A percentile compares a stretch with the other conserved stretches of the same genome.
phyloP scores from a whole-genome alignment of 1,140 invertebrate species.

The Bombyx mandarina region DNA sequence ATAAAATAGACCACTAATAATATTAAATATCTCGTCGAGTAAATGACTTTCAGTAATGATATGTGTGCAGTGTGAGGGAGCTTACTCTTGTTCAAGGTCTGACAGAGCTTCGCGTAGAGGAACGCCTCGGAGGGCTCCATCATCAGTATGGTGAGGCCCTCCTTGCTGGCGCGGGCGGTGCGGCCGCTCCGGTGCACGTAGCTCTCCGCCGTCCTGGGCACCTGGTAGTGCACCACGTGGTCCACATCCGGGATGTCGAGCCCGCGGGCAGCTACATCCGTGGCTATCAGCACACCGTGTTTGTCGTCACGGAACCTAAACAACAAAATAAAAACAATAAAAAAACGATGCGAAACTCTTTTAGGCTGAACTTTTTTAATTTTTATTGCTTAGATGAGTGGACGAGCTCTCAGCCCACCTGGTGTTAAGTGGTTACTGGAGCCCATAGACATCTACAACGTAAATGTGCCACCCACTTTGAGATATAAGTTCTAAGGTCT shows the following conservation, averaged over 20 bases:
- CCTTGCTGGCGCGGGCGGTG: slow-evolving; percentile 90
- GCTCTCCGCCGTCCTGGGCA: slow-evolving; percentile 94
- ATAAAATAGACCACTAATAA: too few species aligned
- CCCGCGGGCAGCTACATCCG: slow-evolving; percentile 97
- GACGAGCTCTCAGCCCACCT: too few species aligned
- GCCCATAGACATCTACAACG: too few species aligned
- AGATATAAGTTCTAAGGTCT: too few species aligned
- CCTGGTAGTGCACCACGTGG: slow-evolving; percentile 98
- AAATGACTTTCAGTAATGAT: too few species aligned
- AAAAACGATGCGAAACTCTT: too few species aligned
- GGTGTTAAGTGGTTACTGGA: too few species aligned
- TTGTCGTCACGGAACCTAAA: slow-evolving; percentile 86
- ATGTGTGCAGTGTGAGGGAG: not conserved
- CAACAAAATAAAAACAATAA: too few species aligned
- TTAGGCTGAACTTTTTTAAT: too few species aligned
- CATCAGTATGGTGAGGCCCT: slow-evolving; percentile 93
- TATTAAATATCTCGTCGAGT: too few species aligned
- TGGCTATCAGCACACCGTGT: slow-evolving; percentile 90
- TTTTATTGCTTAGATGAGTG: too few species aligned
- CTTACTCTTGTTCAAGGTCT: slow-evolving; percentile 86
- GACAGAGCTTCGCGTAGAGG: slow-evolving; percentile 86
- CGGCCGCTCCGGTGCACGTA: slow-evolving; percentile 97
- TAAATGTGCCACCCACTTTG: too few species aligned
- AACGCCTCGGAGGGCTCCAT: slow-evolving; percentile 90
- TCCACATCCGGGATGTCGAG: slow-evolving; percentile 95